These are phyloP conservation scores for Perognathus longimembris DNA, from an alignment of 2,113 vertebrate genomes.

Conservation along the genomic window DNA sequence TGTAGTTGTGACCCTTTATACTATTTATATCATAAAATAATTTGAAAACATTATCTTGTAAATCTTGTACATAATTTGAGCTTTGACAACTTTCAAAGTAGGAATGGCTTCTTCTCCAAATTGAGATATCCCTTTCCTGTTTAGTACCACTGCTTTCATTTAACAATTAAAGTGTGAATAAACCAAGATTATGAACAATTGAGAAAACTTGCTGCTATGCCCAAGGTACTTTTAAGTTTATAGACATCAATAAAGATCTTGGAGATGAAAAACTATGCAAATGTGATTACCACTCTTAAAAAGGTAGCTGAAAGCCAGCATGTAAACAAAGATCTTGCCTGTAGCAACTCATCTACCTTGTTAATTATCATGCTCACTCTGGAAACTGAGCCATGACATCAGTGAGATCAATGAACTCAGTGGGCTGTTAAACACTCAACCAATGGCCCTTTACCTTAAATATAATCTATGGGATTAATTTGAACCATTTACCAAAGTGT, in stretches of 20 bases:
- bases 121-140: constrained; percentile 49
- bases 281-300: constrained; percentile 78
- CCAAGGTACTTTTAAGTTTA: constrained; percentile 80
- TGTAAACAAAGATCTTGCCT: constrained; percentile 74
- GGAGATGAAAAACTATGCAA: constrained; percentile 75
- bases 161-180: constrained; percentile 78
- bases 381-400: constrained; percentile 72
- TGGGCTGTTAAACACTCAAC: constrained; percentile 57
- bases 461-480: constrained; percentile 65
- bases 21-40: constrained; percentile 69
- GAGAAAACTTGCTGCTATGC: constrained; percentile 66
- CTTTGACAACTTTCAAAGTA: constrained; percentile 82
- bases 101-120: constrained; percentile 55
- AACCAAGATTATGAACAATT: constrained; percentile 74
- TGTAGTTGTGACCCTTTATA: constrained; percentile 24
- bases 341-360: constrained; percentile 77
- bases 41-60: constrained; percentile 73
- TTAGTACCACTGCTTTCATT: constrained; percentile 62
- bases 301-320: constrained; percentile 64
- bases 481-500: constrained; percentile 41
- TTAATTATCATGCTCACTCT: constrained; percentile 78
- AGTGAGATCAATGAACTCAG: constrained; percentile 69
- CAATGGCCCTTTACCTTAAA: constrained; percentile 57
- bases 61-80: constrained; percentile 72
- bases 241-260: constrained; percentile 73